Evolutionary conservation across 2,113 vertebrate species (phyloP), one percentile per base, ranked within the genome.

Genomic region (Sinocyclocheilus anshuiensis): DNA sequence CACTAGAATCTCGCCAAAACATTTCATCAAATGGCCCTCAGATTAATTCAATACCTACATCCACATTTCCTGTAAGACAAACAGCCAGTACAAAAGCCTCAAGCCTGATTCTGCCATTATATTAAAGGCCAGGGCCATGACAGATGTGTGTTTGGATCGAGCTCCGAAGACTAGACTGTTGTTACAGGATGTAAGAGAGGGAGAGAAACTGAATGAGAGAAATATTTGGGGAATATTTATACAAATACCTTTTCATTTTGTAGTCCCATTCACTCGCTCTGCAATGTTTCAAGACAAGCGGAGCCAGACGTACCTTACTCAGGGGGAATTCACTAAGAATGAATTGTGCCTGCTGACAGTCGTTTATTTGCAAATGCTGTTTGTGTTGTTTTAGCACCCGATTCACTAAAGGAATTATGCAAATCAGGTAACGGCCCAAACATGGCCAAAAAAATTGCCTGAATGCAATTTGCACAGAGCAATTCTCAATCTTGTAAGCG

Each of bases 391-490:
- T 81, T 65, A 65, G n/a, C 39, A 7, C 22, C 59, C 4, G 7
- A 29, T 67, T 81, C 39, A 81, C 55, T 81, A 45, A 81, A n/a
- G 36, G 33, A 36, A 80, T 80, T 80, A 39, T 80, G 78, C 22
- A 63, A 80, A 61, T 42, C 57, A 24, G 29, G 3, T 42, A 15
- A 80, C 3, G 18, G 16, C 29, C 18, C 29, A n/a, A 80, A 16
- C 29, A 80, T 0, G 4, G 55, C 12, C 9, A 26, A 11, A 63
- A 79, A 24, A n/a, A 42, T 16, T 2, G 11, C 4, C 36, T 63
- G 13, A 81, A 63, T 65, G 33, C 79, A 65, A 81, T 81, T 48
- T 65, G 22, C 39, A 81, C 57, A 61, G 7, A 39, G 36, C 36
- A 81, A 26, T 65, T 81, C 6, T n/a, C 36, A 29, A 61, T n/a